A percentile compares a stretch with the other conserved stretches of the same genome.
phyloP scores from a whole-genome alignment of 2,113 vertebrate species.

The Tenrec ecaudatus region DNA sequence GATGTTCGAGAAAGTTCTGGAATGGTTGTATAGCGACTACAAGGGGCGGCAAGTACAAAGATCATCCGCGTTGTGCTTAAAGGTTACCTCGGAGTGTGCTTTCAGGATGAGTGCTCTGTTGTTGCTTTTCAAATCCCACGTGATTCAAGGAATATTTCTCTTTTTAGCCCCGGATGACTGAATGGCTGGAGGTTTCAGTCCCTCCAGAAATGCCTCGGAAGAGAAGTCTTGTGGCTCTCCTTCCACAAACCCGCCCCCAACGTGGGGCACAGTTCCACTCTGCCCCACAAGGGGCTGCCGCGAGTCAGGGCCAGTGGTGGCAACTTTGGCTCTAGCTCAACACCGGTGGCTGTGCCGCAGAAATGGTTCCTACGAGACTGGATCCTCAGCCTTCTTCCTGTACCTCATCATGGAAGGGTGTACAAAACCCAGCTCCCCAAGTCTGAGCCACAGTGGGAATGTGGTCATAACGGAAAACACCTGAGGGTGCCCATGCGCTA shows the following conservation, averaged over 20 bases:
- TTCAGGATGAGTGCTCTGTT: conserved; percentile 34
- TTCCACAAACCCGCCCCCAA: no score
- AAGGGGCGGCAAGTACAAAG: conserved; percentile 46
- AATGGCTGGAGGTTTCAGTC: neutral
- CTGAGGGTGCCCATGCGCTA: neutral
- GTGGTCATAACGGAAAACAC: neutral
- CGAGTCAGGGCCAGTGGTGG: neutral
- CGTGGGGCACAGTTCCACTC: neutral
- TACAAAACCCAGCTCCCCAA: neutral
- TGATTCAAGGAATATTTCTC: neutral
- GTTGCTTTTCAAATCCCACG: neutral
- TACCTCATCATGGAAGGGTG: neutral
- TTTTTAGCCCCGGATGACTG: neutral
- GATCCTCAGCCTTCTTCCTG: neutral
- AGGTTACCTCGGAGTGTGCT: conserved; percentile 49
- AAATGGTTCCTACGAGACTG: neutral
- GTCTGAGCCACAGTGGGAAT: neutral
- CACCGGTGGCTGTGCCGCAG: neutral
- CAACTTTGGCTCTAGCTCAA: neutral
- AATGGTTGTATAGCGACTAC: conserved; percentile 51
- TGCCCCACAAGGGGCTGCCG: no score
- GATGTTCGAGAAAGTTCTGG: conserved; percentile 63
- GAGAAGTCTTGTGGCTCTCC: neutral
- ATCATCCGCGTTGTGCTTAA: conserved; percentile 18
- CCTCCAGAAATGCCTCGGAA: neutral